Base-by-base conservation (phyloP, 2,888 invertebrate genomes). In the Drosophila ochracea region DNA sequence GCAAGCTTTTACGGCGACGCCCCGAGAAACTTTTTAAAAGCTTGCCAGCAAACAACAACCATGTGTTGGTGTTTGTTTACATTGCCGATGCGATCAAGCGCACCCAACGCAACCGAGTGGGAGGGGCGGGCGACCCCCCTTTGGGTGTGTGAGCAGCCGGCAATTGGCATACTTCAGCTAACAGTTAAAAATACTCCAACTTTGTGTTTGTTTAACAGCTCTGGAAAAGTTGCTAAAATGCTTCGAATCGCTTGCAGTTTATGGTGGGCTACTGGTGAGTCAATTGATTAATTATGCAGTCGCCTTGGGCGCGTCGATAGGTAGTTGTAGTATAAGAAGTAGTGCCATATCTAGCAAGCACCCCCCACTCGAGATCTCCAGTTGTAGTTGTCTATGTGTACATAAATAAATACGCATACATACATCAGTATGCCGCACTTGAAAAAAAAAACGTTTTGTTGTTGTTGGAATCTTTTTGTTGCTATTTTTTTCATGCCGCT, bases 231-330 rank as follows among this genome's bases (percentile, higher is more conserved):
- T 55, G 68, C 57, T 63, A 63, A 65, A 53, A 58, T 16, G 16
- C 6, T 64, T 31, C 28, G 65, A 16, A 19, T 39, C 64, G 47
- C 47, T 37, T 60, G 73, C 64, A 73, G 50, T 72, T 47, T 53
- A 33, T 28, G 52, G 37, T 21, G 31, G 19, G 11, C 52, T 50
- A 25, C 58, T 79, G 60, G 57, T 39, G 49, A 68, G 61, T 70
- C 64, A 62, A 69, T 63, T 68, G 62, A 78, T 78, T 84, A 76
- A 80, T 82, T 84, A 87, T 84, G 70, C 78, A 76, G 61, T 65
- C 60, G 57, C 69, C 68, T 47, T 37, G 57, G 73, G 76, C 70
- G 68, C 68, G 52, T 55, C 63, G n/a, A 31, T 16, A 43, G 21
- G 37, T 30, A 57, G 57, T 30, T n/a, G 39, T 19, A 25, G 58